These are phyloP conservation scores for Otus sunia DNA, from an alignment of 2,113 vertebrate genomes.

Conservation along the genomic window DNA sequence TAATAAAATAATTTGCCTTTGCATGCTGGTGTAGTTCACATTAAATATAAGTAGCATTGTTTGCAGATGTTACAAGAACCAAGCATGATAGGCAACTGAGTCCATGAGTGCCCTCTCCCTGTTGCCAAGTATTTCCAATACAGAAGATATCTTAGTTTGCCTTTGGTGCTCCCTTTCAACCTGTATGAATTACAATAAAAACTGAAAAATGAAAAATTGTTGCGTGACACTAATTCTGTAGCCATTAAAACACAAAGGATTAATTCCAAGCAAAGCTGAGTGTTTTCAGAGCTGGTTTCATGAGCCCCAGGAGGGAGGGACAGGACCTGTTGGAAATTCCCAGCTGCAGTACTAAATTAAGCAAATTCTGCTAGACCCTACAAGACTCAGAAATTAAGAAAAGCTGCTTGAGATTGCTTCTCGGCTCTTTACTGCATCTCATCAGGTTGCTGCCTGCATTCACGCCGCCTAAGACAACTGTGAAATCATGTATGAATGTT, in stretches of 20 bases:
- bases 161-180: not conserved
- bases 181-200: not conserved
- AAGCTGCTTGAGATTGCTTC: not conserved
- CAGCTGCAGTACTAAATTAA: not conserved
- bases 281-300: not conserved
- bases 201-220: not conserved
- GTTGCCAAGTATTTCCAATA: no score
- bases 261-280: not conserved
- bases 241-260: not conserved
- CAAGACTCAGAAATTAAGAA: not conserved
- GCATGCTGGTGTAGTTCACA: fast-evolving
- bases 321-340: not conserved
- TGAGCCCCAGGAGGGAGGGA: not conserved
- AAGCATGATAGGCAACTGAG: not conserved
- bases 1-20: no score
- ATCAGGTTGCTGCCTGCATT: not conserved
- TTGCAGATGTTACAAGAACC: not conserved
- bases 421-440: not conserved
- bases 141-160: not conserved
- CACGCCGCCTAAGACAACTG: fast-evolving
- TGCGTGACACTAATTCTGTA: not conserved
- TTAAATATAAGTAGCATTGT: not conserved
- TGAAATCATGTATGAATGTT: not conserved
- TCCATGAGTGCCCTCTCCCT: not conserved
- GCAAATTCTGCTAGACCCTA: not conserved